These are phyloP conservation scores for Chrysina gloriosa DNA, from an alignment of 2,888 invertebrate species.

Conservation along the genomic window DNA sequence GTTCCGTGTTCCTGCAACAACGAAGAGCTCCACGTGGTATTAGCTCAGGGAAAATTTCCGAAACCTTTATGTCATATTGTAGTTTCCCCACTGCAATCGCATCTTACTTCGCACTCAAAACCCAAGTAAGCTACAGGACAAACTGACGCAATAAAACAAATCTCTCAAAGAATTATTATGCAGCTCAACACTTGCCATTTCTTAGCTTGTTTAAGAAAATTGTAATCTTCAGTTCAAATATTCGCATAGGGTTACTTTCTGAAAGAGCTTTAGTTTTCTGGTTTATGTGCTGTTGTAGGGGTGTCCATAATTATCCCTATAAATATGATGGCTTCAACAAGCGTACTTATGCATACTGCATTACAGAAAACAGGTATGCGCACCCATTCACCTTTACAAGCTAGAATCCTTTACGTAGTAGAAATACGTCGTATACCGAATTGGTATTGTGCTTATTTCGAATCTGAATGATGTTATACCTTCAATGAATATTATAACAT, in stretches of 20 bases:
- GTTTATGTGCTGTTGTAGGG: no score
- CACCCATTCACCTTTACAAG: no score
- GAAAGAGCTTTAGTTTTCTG: not conserved
- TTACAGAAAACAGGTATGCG: no score
- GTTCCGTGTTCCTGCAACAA: no score
- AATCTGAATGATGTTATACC: no score
- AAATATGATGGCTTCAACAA: no score
- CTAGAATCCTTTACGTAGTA: no score
- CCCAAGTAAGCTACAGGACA: conserved; percentile 52
- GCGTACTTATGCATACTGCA: no score
- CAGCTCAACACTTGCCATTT: conserved; percentile 55
- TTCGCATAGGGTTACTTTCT: conserved; percentile 1
- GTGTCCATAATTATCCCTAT: no score
- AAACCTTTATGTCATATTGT: conserved; percentile 39
- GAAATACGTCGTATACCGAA: no score
- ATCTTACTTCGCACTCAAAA: conserved; percentile 49
- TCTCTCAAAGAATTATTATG: conserved; percentile 54
- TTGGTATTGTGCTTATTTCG: no score
- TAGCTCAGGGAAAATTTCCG: conserved; percentile 19
- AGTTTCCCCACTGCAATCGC: conserved; percentile 48
- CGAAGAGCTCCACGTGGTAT: not conserved
- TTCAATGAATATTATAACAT: no score
- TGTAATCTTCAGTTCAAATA: conserved; percentile 48
- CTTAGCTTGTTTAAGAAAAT: conserved; percentile 53
- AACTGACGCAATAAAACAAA: conserved; percentile 55